These are phyloP conservation scores for Apodemus agrarius DNA, from an alignment of 2,797 vertebrate genomes.

Conservation along the genomic window DNA sequence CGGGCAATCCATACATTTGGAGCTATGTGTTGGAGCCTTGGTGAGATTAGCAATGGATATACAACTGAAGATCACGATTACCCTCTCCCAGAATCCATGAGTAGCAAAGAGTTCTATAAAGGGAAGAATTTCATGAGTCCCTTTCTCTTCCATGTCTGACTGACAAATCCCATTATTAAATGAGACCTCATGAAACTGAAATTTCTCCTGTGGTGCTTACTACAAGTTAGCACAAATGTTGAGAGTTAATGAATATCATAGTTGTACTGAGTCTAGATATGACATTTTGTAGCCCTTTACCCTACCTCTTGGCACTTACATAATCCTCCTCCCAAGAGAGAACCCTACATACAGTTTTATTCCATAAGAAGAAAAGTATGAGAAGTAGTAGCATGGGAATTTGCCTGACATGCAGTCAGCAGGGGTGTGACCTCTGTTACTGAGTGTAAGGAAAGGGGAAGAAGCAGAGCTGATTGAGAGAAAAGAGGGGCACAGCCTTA, in stretches of 20 bases:
- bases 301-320: background rate
- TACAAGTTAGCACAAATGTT: background rate
- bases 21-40: background rate
- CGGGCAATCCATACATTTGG: background rate
- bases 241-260: background rate
- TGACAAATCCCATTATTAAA: background rate
- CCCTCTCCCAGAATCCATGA: background rate
- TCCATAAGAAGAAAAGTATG: background rate
- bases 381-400: slow-evolving; percentile 27
- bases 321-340: background rate
- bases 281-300: background rate
- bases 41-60: background rate
- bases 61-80: background rate
- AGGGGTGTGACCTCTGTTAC: background rate
- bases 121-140: background rate
- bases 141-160: background rate
- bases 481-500: background rate
- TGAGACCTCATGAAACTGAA: too few species aligned
- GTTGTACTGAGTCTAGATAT: background rate
- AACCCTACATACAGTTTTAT: background rate
- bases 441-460: background rate
- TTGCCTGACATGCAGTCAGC: slow-evolving; percentile 21
- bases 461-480: background rate
- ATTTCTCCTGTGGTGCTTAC: too few species aligned
- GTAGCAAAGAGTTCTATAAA: background rate